Conservation (phyloP, 2,113 vertebrate species). For the Callorhinus ursinus region DNA sequence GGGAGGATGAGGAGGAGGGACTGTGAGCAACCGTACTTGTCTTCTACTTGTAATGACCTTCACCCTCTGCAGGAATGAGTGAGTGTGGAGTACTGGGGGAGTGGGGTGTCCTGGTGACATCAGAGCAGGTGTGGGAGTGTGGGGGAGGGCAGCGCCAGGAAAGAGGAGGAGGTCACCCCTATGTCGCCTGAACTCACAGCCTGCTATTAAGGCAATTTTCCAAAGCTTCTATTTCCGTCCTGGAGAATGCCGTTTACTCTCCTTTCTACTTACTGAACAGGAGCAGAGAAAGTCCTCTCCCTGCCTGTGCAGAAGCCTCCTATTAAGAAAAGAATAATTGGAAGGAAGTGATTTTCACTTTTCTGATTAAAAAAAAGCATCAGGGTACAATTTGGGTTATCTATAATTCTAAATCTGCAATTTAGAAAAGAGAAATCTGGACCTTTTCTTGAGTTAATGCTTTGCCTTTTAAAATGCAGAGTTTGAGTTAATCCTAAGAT, state of each 20-base stretch:
- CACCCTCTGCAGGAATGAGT: background rate
- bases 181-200: background rate
- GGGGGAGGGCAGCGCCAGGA: fast-evolving
- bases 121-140: background rate
- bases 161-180: background rate
- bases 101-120: background rate
- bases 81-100: background rate
- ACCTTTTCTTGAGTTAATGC: background rate
- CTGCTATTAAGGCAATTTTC: background rate
- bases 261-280: background rate
- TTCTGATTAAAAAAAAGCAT: background rate
- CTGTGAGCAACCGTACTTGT: background rate
- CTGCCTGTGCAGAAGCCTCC: background rate
- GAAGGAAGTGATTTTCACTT: background rate
- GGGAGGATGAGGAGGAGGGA: background rate
- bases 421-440: background rate
- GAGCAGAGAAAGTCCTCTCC: no score
- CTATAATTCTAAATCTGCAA: background rate
- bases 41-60: background rate
- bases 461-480: background rate
- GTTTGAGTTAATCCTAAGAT: no score
- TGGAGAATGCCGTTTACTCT: background rate
- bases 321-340: background rate
- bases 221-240: background rate
- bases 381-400: background rate